A percentile compares a stretch with the other conserved stretches of the same genome.
phyloP scores from a whole-genome alignment of 2,797 vertebrate species.

The Lagodon rhomboides region DNA sequence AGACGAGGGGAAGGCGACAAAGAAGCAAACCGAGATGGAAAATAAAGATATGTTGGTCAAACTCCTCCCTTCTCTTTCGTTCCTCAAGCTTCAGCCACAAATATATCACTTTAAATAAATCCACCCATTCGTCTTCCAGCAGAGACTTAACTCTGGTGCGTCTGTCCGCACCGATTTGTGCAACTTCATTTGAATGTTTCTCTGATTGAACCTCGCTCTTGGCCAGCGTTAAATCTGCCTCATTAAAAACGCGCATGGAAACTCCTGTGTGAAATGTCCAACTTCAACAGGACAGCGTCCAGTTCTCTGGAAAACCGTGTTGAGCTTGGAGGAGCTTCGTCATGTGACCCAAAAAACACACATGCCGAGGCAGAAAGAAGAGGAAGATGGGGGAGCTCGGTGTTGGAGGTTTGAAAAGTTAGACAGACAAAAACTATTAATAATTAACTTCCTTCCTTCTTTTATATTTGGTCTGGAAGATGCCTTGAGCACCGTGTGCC shows the following conservation, averaged over 20 bases:
- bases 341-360: conserved; percentile 36
- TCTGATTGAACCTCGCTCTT: not conserved
- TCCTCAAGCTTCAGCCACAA: not conserved
- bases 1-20: conserved; percentile 7
- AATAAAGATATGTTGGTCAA: not conserved
- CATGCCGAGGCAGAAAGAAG: not conserved
- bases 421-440: not conserved
- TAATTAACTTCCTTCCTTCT: too few relatives aligned
- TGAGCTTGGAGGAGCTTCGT: conserved; percentile 18
- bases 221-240: not conserved
- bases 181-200: not conserved
- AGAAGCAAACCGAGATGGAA: not conserved
- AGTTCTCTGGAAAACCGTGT: conserved; percentile 33
- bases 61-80: conserved; percentile 18
- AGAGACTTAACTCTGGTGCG: not conserved
- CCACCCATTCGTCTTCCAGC: not conserved
- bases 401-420: not conserved
- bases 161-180: conserved; percentile 3
- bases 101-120: not conserved
- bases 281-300: conserved; percentile 24
- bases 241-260: conserved; percentile 28
- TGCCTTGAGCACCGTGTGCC: too few relatives aligned
- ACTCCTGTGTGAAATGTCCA: conserved; percentile 28
- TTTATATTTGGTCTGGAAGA: too few relatives aligned
- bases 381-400: not conserved